Conservation (phyloP, 2,797 vertebrate species). For the Odontamblyopus lacepedii region DNA sequence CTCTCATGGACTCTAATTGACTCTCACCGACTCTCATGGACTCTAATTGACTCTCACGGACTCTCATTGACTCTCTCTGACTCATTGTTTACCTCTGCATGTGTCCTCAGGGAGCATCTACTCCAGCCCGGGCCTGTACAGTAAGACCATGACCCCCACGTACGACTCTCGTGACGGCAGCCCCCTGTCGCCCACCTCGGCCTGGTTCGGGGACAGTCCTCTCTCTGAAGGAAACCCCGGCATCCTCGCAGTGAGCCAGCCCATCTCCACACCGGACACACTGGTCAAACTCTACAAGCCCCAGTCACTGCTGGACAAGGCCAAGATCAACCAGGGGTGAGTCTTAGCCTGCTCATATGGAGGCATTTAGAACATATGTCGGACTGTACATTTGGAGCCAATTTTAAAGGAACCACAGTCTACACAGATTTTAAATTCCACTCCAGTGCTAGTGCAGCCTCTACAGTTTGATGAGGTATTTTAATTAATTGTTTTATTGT, state of each 20-base stretch:
- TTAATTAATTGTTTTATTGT: too few species aligned
- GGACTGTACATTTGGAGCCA: too few species aligned
- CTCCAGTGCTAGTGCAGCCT: too few species aligned
- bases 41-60: too few species aligned
- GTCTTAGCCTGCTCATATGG: slow-evolving; percentile 45
- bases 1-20: too few species aligned
- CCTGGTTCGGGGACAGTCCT: slow-evolving; percentile 98
- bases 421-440: too few species aligned
- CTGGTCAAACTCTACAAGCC: slow-evolving; percentile 97
- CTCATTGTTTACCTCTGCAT: slow-evolving; percentile 14
- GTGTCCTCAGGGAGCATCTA: slow-evolving; percentile 91
- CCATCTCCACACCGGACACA: slow-evolving; percentile 94
- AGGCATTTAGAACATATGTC: too few species aligned
- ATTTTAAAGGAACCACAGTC: too few species aligned
- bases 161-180: slow-evolving; percentile 97
- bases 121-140: slow-evolving; percentile 97
- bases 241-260: slow-evolving; percentile 96
- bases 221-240: slow-evolving; percentile 97
- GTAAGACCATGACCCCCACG: slow-evolving; percentile 99
- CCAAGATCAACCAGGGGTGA: slow-evolving; percentile 99
- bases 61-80: too few species aligned
- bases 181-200: slow-evolving; percentile 94
- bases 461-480: too few species aligned
- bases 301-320: slow-evolving; percentile 96
- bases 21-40: too few species aligned